Conservation (phyloP, 2,797 vertebrate species). For the Petrocephalus sullivani region DNA sequence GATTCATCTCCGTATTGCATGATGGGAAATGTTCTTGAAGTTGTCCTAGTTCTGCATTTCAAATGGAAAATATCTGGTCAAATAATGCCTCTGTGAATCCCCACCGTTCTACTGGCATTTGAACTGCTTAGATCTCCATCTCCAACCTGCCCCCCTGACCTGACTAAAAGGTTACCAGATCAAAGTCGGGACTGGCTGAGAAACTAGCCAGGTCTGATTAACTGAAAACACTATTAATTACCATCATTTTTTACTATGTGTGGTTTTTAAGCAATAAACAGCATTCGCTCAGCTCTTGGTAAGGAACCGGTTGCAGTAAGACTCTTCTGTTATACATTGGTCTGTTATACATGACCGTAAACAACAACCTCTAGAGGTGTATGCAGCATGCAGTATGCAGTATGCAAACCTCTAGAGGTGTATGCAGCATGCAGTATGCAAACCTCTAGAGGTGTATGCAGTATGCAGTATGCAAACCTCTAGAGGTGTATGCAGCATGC, state of each 20-base stretch:
- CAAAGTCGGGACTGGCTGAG: background rate
- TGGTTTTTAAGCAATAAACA: background rate
- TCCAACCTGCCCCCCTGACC: background rate
- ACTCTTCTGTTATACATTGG: background rate
- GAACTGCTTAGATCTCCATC: background rate
- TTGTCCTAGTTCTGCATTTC: background rate
- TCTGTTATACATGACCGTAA: background rate
- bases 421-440: background rate
- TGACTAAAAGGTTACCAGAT: background rate
- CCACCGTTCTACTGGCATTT: background rate
- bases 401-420: background rate
- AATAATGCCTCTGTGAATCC: background rate
- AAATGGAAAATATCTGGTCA: background rate
- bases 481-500: background rate
- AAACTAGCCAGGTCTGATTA: background rate
- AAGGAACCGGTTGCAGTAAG: background rate
- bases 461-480: background rate
- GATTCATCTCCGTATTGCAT: conserved; percentile 10
- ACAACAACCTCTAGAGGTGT: background rate
- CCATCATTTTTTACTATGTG: background rate
- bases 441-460: background rate
- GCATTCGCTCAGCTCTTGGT: background rate
- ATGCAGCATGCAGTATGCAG: background rate
- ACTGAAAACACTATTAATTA: background rate
- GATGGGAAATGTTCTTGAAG: conserved; percentile 12